Conservation (phyloP, 2,797 vertebrate species). For the Poeciliopsis paucimaculata region DNA sequence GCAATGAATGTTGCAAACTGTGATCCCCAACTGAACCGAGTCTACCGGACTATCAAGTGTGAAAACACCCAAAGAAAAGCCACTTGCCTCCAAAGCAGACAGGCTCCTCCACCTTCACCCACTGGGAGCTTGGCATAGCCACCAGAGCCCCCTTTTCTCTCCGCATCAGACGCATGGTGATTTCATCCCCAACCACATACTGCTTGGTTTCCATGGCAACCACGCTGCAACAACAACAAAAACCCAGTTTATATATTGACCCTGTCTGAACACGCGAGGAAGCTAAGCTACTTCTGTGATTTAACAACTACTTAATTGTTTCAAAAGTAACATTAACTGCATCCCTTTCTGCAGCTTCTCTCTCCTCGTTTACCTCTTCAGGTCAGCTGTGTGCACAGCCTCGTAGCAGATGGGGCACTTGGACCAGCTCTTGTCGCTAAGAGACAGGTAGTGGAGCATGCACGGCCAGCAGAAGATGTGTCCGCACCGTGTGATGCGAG, state of each 20-base stretch:
- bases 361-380: conserved; percentile 87
- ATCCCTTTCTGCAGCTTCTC: neutral
- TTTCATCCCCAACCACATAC: conserved; percentile 88
- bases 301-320: neutral
- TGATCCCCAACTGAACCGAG: neutral
- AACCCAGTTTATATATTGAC: neutral
- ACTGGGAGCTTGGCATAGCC: conserved; percentile 93
- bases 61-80: neutral
- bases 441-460: conserved; percentile 96
- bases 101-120: conserved; percentile 93
- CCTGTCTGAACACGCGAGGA: neutral
- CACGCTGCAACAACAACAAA: conserved; percentile 82
- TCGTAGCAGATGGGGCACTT: conserved; percentile 98
- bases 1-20: neutral
- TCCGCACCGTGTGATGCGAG: conserved; percentile 96
- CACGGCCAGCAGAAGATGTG: conserved; percentile 99
- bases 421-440: conserved; percentile 95
- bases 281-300: neutral
- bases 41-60: neutral
- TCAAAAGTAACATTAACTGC: neutral
- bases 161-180: conserved; percentile 97
- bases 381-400: conserved; percentile 90
- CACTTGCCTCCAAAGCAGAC: conserved; percentile 88
- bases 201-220: conserved; percentile 95
- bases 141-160: conserved; percentile 94